Evolutionary conservation across 2,797 vertebrate species (phyloP).

Genomic region (Alca torda): DNA sequence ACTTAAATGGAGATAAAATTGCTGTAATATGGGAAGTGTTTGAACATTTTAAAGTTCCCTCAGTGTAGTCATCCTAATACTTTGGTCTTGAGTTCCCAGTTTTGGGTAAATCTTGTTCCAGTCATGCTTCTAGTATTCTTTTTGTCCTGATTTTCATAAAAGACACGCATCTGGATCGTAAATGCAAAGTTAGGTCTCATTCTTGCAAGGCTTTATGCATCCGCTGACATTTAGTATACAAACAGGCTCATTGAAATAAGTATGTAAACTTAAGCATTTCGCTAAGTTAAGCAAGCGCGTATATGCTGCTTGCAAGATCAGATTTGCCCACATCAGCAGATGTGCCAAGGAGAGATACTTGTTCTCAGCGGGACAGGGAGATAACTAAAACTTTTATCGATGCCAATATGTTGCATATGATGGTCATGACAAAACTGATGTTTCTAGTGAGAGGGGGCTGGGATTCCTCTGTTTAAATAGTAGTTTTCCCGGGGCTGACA

Average conservation of each 20-base stretch:
- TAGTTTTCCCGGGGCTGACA: not conserved
- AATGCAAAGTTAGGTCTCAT: not conserved
- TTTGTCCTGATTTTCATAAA: not conserved
- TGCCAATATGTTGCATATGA: not conserved
- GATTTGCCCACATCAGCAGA: not conserved
- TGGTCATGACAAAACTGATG: not conserved
- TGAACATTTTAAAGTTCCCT: not conserved
- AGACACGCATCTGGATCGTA: not conserved
- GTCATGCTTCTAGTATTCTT: not conserved
- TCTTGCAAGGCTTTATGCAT: not conserved
- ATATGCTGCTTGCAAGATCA: not conserved
- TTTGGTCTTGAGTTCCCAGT: not conserved
- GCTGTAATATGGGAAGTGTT: not conserved
- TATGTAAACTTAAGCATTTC: not conserved
- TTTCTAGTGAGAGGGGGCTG: not conserved
- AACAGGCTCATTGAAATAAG: not conserved
- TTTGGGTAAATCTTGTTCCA: not conserved
- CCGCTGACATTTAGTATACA: not conserved
- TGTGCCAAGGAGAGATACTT: not conserved
- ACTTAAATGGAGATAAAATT: not conserved
- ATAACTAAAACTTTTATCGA: constrained; percentile 11
- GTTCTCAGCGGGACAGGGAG: not conserved
- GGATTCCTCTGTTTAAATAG: not conserved
- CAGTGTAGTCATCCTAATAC: not conserved
- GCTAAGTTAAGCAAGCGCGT: not conserved